Conservation (phyloP, 1,140 invertebrate species). For the Drosophila tsacasi region DNA sequence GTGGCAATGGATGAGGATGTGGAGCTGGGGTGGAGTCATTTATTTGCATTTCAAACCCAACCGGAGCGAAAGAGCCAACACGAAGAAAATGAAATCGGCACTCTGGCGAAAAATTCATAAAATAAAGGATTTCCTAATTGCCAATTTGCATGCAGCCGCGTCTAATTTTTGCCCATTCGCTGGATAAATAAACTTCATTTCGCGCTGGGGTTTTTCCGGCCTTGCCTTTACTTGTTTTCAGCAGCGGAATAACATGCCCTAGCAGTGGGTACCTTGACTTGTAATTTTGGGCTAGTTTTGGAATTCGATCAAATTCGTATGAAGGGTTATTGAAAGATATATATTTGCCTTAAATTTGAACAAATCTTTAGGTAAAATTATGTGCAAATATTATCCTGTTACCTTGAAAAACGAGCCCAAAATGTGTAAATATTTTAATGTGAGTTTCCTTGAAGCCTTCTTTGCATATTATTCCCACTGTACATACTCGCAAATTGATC, state of each 20-base stretch:
- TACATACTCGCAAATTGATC: constrained; percentile 17
- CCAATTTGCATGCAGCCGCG: constrained; percentile 77
- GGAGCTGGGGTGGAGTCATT: constrained; percentile 26
- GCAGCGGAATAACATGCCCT: constrained; percentile 15
- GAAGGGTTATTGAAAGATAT: too few species aligned
- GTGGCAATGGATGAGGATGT: not conserved
- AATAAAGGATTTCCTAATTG: constrained; percentile 82
- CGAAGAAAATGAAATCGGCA: constrained; percentile 67
- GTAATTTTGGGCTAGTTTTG: not conserved
- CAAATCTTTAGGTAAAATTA: too few species aligned
- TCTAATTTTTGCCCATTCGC: constrained; percentile 81
- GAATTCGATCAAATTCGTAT: too few species aligned
- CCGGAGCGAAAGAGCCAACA: constrained; percentile 47
- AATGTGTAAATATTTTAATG: too few species aligned
- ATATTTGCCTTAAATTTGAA: too few species aligned
- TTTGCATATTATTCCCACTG: too few species aligned
- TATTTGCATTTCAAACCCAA: constrained; percentile 71
- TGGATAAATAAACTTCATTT: constrained; percentile 77
- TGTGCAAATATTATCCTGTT: not conserved
- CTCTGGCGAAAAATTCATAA: constrained; percentile 69
- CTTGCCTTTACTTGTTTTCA: constrained; percentile 8
- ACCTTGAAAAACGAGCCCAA: not conserved
- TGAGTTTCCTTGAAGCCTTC: not conserved
- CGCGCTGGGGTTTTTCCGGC: constrained; percentile 38
- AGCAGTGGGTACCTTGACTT: constrained; percentile 2